Evolutionary conservation across 2,797 vertebrate genomes (phyloP).

Genomic region (Saxicola maurus): DNA sequence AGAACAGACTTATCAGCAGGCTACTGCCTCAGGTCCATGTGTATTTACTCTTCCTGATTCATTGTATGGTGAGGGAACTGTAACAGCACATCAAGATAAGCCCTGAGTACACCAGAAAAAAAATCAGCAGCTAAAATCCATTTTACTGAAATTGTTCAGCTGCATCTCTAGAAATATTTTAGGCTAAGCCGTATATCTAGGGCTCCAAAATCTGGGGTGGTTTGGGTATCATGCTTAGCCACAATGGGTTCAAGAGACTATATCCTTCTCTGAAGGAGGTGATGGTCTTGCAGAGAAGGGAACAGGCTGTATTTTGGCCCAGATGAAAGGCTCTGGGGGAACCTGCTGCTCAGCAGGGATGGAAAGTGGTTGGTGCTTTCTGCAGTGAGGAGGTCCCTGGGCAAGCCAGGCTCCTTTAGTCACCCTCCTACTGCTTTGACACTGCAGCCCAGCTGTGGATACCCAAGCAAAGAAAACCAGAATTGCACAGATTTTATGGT

Average conservation of each 20-base stretch:
- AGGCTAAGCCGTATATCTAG: not conserved
- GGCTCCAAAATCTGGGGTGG: not conserved
- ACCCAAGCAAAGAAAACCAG: not conserved
- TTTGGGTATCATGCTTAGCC: not conserved
- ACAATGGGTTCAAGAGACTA: not conserved
- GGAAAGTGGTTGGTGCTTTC: fast-evolving
- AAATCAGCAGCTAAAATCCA: not conserved
- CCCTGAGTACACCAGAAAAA: fast-evolving
- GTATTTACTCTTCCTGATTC: not conserved
- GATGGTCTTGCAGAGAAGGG: not conserved
- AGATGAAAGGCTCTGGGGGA: not conserved
- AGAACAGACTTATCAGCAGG: not conserved
- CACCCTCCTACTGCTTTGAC: not conserved
- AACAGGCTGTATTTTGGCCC: not conserved
- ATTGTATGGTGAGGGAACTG: not conserved
- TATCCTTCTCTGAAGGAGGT: not conserved
- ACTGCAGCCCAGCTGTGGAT: not conserved
- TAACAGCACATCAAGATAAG: not conserved
- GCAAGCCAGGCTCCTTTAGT: not conserved
- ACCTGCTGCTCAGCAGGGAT: not conserved
- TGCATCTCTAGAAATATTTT: not conserved
- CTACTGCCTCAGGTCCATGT: not conserved
- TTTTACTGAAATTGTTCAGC: not conserved
- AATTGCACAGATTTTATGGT: not conserved
- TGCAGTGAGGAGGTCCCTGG: not conserved